Conservation (phyloP, 1,140 invertebrate species). For the Leptinotarsa defecta region DNA sequence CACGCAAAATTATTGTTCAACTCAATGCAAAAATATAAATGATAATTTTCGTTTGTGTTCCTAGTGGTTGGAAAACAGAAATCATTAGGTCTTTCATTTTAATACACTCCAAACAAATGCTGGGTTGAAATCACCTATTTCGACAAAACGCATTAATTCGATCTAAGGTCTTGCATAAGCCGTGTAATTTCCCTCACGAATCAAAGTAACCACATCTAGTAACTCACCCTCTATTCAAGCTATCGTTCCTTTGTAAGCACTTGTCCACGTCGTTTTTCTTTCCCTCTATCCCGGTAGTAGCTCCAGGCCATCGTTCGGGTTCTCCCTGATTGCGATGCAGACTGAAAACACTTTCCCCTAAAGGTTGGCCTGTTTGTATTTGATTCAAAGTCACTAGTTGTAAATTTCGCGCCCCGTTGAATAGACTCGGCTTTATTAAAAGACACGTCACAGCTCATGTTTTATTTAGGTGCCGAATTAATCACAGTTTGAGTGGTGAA, state of each 20-base stretch:
- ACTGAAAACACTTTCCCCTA: conserved; percentile 17
- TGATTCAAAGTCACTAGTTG: conserved; percentile 16
- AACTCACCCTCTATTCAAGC: not conserved
- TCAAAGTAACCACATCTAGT: not conserved
- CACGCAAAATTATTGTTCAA: too few relatives aligned
- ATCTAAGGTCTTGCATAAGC: too few relatives aligned
- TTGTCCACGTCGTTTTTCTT: conserved; percentile 5
- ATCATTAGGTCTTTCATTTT: too few relatives aligned
- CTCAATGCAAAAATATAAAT: too few relatives aligned
- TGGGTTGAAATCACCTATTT: too few relatives aligned
- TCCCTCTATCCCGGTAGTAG: not conserved
- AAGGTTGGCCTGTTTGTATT: conserved; percentile 13
- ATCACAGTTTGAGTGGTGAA: not conserved
- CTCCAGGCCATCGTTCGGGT: not conserved
- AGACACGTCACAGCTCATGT: conserved; percentile 20
- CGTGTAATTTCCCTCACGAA: not conserved
- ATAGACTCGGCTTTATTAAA: conserved; percentile 22
- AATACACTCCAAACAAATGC: too few relatives aligned
- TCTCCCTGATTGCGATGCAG: not conserved
- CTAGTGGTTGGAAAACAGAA: too few relatives aligned
- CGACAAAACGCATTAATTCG: too few relatives aligned
- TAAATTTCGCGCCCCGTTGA: conserved; percentile 19
- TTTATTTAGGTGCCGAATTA: conserved; percentile 14
- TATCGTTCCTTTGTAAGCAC: not conserved
- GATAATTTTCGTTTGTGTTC: too few relatives aligned